phyloP scores from a whole-genome alignment of 2,113 vertebrate genomes.

The Fregata magnificens region DNA sequence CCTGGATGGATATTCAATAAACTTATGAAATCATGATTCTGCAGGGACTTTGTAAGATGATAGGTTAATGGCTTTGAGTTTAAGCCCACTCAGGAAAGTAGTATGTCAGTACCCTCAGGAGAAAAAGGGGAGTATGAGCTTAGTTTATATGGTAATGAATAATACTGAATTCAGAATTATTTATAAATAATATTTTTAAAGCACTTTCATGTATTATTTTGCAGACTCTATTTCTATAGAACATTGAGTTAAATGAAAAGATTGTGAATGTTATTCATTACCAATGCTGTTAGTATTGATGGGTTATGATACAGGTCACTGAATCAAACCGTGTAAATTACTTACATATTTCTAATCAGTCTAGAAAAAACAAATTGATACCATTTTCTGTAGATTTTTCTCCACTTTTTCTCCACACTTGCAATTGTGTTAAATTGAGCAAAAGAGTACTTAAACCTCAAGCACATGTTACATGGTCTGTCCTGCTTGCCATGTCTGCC shows the following conservation, averaged over 20 bases:
- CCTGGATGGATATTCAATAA: neutral
- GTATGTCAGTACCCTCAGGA: neutral
- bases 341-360: neutral
- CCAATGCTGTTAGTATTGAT: neutral
- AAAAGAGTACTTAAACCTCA: neutral
- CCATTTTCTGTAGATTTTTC: neutral
- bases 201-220: neutral
- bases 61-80: neutral
- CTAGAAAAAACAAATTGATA: neutral
- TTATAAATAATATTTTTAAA: slow-evolving; percentile 10
- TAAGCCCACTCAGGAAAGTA: neutral
- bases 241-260: neutral
- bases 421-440: neutral
- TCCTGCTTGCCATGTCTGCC: neutral
- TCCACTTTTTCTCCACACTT: neutral
- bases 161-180: neutral
- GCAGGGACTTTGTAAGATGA: neutral
- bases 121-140: neutral
- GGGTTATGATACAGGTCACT: neutral
- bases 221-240: neutral
- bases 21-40: neutral
- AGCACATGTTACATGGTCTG: neutral
- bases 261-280: neutral
- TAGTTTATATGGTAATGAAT: neutral
- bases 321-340: slow-evolving; percentile 6